These are phyloP conservation scores for Artemisiospiza belli DNA, from an alignment of 2,113 vertebrate genomes.

Conservation along the genomic window DNA sequence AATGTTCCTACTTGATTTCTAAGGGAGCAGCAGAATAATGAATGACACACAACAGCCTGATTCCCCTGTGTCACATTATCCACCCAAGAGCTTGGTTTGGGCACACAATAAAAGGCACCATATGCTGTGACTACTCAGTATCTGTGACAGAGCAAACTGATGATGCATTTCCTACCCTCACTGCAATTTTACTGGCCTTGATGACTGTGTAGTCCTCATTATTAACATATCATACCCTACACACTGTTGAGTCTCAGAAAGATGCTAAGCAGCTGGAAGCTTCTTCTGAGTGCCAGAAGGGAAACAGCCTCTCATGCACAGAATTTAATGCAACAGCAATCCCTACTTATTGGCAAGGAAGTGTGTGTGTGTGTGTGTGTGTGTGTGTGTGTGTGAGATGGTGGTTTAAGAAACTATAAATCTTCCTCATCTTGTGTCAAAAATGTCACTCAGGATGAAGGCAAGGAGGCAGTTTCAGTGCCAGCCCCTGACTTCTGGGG, in stretches of 20 bases:
- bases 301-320: constrained; percentile 58
- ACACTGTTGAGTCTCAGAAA: constrained; percentile 52
- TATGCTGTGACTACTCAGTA: background rate
- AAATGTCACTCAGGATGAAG: constrained; percentile 42
- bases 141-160: constrained; percentile 47
- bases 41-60: background rate
- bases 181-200: constrained; percentile 34
- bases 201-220: constrained; percentile 31
- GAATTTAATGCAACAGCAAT: constrained; percentile 50
- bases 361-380: background rate
- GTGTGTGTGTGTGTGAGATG: background rate
- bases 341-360: constrained; percentile 31
- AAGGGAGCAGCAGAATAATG: background rate
- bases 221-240: constrained; percentile 67
- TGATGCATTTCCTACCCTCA: constrained; percentile 33
- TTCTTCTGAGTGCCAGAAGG: constrained; percentile 45
- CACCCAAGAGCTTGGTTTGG: background rate
- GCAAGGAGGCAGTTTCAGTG: background rate
- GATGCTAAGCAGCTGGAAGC: constrained; percentile 68
- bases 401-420: constrained; percentile 31
- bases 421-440: constrained; percentile 64
- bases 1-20: background rate
- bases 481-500: constrained; percentile 47
- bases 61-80: background rate
- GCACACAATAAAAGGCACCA: background rate